These are phyloP conservation scores for Anguilla rostrata DNA, from an alignment of 2,113 vertebrate genomes.

Conservation along the genomic window DNA sequence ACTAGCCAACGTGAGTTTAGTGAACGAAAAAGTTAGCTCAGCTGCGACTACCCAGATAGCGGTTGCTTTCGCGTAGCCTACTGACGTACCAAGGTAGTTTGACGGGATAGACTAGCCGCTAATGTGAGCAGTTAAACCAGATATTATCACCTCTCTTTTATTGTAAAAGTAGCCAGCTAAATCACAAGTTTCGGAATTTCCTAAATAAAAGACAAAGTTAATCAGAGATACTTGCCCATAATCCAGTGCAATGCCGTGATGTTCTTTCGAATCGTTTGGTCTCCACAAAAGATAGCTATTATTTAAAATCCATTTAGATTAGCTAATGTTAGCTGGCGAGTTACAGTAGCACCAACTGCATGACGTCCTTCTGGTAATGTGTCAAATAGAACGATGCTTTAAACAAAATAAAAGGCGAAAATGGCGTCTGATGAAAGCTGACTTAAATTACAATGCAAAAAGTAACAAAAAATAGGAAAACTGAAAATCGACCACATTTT, in stretches of 20 bases:
- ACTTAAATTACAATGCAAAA: conserved; percentile 30
- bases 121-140: not conserved
- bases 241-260: conserved; percentile 53
- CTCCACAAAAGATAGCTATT: conserved; percentile 63
- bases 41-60: not conserved
- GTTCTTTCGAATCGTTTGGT: conserved; percentile 57
- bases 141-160: not conserved
- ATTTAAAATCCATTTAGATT: conserved; percentile 72
- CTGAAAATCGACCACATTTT: not conserved
- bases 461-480: conserved; percentile 39
- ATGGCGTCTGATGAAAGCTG: conserved; percentile 71
- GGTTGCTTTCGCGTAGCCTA: not conserved
- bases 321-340: not conserved
- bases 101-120: not conserved
- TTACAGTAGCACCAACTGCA: conserved; percentile 62
- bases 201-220: not conserved
- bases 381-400: conserved; percentile 64
- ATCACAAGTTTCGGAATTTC: not conserved
- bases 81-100: not conserved
- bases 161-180: not conserved
- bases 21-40: not conserved
- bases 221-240: conserved; percentile 72
- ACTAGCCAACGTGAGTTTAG: not conserved
- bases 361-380: conserved; percentile 71
- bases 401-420: conserved; percentile 64